Base-by-base conservation (phyloP, 2,797 vertebrate genomes). In the Cyclopterus lumpus region DNA sequence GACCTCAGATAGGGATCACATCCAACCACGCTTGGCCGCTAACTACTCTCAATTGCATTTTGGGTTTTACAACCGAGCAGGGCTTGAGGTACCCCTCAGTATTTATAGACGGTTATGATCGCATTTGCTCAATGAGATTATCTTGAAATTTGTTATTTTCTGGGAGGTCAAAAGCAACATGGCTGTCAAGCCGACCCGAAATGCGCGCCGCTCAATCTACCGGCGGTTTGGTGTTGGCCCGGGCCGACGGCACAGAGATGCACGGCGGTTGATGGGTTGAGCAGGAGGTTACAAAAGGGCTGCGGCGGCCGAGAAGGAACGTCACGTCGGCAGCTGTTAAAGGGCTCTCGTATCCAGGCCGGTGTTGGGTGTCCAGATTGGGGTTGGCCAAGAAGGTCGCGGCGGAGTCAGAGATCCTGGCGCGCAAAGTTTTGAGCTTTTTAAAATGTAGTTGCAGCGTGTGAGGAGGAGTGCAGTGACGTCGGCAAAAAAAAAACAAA, bases 31-130 rank as follows among this genome's bases (percentile, higher is more conserved):
- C 89, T 90, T 85, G 89, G 83, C 90, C 92, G 88, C 86, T 91
- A 92, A 91, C 74, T 87, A 77, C 82, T 81, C 81, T 89, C 83
- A 88, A 85, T 86, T 91, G 86, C 76, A 82, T 86, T 87, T 84
- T 84, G 81, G 91, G 87, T 28, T 87, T 89, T 90, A 85, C 83
- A 81, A 75, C 72, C 72, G 30, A 79, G 79, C 70, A 44, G 81
- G 73, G 73, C 63, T 87, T 90, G 86, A 91, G 79, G 83, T 88
- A 72, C 75, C 74, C 86, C 83, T 88, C 86, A 88, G 75, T 84
- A 86, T 93, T 93, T 93, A 80, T 85, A 93, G 93, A 92, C 86
- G 83, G 79, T 84, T 79, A 82, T 88, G 86, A 92, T 92, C 89
- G 59, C 86, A 91, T 94, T 93, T 92, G 86, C 89, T 90, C 83